These are phyloP conservation scores for Anoplopoma fimbria DNA, from an alignment of 2,113 vertebrate genomes.

Conservation along the genomic window DNA sequence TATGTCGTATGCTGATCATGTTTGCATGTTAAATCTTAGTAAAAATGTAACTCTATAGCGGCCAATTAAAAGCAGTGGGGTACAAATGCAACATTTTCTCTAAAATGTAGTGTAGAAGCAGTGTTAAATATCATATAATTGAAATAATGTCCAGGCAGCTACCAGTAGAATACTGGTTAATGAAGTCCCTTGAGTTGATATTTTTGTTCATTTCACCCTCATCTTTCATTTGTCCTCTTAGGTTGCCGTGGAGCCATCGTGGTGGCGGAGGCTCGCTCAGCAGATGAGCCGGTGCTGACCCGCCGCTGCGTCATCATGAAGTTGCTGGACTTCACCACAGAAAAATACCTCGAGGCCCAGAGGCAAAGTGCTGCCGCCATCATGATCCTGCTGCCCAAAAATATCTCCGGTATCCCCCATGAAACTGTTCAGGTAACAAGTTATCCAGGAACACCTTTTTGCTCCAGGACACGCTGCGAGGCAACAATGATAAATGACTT, in stretches of 20 bases:
- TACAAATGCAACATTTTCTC: neutral
- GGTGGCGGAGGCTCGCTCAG: slow-evolving; percentile 81
- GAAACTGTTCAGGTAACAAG: slow-evolving; percentile 74
- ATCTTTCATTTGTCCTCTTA: slow-evolving; percentile 24
- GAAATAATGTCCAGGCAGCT: neutral
- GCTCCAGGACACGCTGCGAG: neutral
- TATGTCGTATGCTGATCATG: neutral
- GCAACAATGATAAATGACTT: neutral
- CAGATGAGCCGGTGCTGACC: slow-evolving; percentile 77
- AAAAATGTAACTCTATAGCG: neutral
- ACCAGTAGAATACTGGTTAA: neutral
- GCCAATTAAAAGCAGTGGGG: neutral
- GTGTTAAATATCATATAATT: neutral
- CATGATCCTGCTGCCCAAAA: slow-evolving; percentile 81
- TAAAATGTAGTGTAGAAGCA: neutral
- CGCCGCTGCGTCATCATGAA: slow-evolving; percentile 84
- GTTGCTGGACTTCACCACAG: slow-evolving; percentile 79
- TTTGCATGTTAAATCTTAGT: neutral
- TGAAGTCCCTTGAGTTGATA: neutral
- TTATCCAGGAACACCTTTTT: neutral
- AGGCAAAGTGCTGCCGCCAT: slow-evolving; percentile 83
- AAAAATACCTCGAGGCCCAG: slow-evolving; percentile 75
- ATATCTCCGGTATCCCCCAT: slow-evolving; percentile 69
- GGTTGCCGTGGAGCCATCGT: slow-evolving; percentile 84
- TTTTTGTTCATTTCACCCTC: neutral